Percentiles rank a stretch among this genome's conserved stretches.
Conservation (phyloP, 2,113 vertebrate species). For the Uria lomvia region DNA sequence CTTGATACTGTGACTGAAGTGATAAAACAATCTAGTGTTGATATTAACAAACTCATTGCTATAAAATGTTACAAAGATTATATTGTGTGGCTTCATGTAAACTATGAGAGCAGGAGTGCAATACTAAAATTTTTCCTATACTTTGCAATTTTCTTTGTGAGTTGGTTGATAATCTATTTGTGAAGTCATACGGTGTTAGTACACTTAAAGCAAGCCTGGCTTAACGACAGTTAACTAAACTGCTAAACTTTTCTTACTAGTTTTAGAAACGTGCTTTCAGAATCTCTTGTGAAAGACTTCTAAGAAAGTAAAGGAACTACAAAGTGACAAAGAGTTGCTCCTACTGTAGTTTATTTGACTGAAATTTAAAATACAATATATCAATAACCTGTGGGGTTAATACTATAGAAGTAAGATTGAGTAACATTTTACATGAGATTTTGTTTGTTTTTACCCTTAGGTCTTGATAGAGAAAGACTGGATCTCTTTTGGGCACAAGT, state of each 20-base stretch:
- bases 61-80: background rate
- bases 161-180: background rate
- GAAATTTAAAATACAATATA: background rate
- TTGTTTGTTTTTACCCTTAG: conserved; percentile 63
- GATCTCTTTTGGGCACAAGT: conserved; percentile 99
- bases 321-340: background rate
- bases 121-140: background rate
- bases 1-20: background rate
- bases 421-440: background rate
- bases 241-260: background rate
- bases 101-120: background rate
- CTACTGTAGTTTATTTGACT: background rate
- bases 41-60: background rate
- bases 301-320: background rate
- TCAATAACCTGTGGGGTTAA: rapidly evolving
- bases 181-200: background rate
- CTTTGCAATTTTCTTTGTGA: background rate
- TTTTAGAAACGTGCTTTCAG: background rate
- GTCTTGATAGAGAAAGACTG: conserved; percentile 98
- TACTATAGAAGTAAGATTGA: background rate
- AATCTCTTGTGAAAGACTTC: background rate
- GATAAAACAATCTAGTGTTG: background rate
- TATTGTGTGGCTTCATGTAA: background rate
- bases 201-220: background rate
- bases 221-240: background rate